Conservation (phyloP, 2,888 invertebrate species). For the Pantelozetes paolii region DNA sequence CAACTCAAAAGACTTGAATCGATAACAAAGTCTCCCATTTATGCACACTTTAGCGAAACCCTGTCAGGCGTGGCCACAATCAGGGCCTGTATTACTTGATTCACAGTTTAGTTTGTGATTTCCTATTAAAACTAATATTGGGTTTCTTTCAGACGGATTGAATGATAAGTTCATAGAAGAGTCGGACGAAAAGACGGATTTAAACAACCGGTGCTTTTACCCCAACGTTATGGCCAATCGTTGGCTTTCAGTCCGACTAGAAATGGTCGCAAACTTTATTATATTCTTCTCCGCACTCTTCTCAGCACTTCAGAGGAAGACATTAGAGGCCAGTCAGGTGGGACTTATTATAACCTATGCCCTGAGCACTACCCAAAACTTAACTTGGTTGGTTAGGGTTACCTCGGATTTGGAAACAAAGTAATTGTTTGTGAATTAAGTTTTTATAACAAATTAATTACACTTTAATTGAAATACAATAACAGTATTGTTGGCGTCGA, state of each 20-base stretch:
- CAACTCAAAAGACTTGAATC: conserved; percentile 56
- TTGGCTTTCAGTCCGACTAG: conserved; percentile 55
- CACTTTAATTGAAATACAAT: not conserved
- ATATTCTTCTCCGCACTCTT: conserved; percentile 58
- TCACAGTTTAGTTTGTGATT: not conserved
- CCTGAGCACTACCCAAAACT: conserved; percentile 59
- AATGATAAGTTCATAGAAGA: conserved; percentile 53
- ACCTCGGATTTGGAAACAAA: conserved; percentile 41
- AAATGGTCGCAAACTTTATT: conserved; percentile 56
- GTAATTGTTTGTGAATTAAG: conserved; percentile 28
- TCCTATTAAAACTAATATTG: not conserved
- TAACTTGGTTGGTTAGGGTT: conserved; percentile 51
- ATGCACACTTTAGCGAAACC: conserved; percentile 56
- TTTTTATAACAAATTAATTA: not conserved
- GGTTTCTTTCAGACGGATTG: not conserved
- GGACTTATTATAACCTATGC: conserved; percentile 58
- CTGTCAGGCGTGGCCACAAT: conserved; percentile 48
- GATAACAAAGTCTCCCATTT: conserved; percentile 55
- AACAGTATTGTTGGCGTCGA: conserved; percentile 49
- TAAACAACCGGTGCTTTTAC: conserved; percentile 52
- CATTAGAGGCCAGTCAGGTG: conserved; percentile 65
- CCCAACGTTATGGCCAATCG: conserved; percentile 49
- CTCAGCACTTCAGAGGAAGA: conserved; percentile 68
- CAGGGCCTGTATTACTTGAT: conserved; percentile 37
- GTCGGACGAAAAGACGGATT: conserved; percentile 56